A percentile compares a stretch with the other conserved stretches of the same genome.
Evolutionary conservation across 2,888 invertebrate genomes (phyloP).

Genomic region (Lepidochitona cinerea): DNA sequence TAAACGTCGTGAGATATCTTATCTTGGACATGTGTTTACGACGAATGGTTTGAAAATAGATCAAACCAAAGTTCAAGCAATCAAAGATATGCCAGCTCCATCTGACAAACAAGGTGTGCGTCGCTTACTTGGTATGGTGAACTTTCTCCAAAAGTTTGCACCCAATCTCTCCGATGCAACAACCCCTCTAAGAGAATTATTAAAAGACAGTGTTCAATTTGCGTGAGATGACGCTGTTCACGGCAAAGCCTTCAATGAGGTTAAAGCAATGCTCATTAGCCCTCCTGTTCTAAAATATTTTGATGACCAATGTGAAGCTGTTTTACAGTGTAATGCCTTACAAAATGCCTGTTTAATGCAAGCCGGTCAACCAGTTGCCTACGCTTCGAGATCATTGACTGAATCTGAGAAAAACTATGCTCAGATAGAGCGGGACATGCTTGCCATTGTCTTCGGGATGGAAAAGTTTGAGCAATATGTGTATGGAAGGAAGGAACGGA

Average conservation of each 20-base stretch:
- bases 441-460: slow-evolving; percentile 27
- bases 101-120: slow-evolving; percentile 21
- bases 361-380: slow-evolving; percentile 33
- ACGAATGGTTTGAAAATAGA: slow-evolving; percentile 23
- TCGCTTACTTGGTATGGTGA: slow-evolving; percentile 24
- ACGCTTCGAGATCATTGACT: slow-evolving; percentile 32
- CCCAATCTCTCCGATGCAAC: slow-evolving; percentile 25
- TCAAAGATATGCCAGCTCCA: slow-evolving; percentile 25
- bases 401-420: slow-evolving; percentile 29
- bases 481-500: slow-evolving; percentile 30
- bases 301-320: slow-evolving; percentile 11
- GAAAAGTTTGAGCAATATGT: slow-evolving; percentile 28
- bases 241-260: slow-evolving; percentile 15
- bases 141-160: slow-evolving; percentile 29
- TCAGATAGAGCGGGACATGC: slow-evolving; percentile 34
- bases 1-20: slow-evolving; percentile 16
- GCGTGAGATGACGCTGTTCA: slow-evolving; percentile 17
- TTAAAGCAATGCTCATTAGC: slow-evolving; percentile 22
- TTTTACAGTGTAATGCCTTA: slow-evolving; percentile 27
- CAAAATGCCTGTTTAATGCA: slow-evolving; percentile 21
- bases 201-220: slow-evolving; percentile 17
- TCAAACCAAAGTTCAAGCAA: slow-evolving; percentile 24
- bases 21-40: slow-evolving; percentile 24
- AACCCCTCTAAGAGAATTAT: slow-evolving; percentile 17
- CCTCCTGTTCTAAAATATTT: slow-evolving; percentile 17